Evolutionary conservation across 1,140 invertebrate species (phyloP).

Genomic region (Heliconius himera): DNA sequence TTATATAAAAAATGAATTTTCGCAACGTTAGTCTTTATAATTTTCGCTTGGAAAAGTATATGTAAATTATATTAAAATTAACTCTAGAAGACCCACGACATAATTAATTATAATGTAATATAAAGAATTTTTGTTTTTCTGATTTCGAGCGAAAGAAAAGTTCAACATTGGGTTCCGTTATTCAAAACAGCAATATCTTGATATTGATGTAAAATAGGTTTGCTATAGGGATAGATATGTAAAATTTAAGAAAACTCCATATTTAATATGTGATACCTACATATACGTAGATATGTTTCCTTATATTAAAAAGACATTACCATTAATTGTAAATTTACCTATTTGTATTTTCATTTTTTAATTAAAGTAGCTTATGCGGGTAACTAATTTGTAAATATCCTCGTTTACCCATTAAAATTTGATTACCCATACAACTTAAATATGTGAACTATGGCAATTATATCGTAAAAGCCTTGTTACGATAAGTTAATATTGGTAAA

Average conservation of each 20-base stretch:
- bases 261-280: too few species aligned
- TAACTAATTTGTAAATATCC: background rate
- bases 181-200: too few species aligned
- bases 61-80: background rate
- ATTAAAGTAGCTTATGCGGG: background rate
- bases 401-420: background rate
- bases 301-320: too few species aligned
- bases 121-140: too few species aligned
- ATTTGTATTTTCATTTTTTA: background rate
- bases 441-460: background rate
- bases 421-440: background rate
- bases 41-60: background rate
- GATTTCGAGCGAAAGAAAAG: too few species aligned
- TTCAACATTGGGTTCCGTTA: too few species aligned
- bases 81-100: background rate
- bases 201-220: too few species aligned
- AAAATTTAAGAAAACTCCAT: too few species aligned
- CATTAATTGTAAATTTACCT: background rate
- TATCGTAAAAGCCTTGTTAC: background rate
- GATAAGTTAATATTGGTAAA: background rate
- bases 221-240: too few species aligned
- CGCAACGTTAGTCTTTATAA: background rate
- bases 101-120: too few species aligned
- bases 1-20: background rate
- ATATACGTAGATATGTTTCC: too few species aligned